Evolutionary conservation across 1,140 invertebrate species (phyloP), one percentile per base, ranked within the genome.

Genomic region (Neotoxoptera formosana): DNA sequence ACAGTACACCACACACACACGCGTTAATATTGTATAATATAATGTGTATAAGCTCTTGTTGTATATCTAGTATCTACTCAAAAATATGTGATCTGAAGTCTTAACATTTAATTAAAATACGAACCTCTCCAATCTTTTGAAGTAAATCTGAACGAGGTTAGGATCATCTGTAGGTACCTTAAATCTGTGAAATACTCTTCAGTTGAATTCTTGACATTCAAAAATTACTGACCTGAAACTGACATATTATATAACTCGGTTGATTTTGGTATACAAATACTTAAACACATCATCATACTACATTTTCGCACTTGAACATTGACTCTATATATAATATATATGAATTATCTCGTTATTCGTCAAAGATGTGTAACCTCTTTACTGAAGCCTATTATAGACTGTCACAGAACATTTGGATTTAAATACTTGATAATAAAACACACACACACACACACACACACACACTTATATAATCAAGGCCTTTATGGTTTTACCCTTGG

Each of bases 151-250:
- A 89, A 89, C 23, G 48, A 89, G 34, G 34, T 41, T 11, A 89
- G 21, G n/a, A 34, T n/a, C 87, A 23, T 53, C 2, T 53, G 7
- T 9, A 11, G 7, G 0, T 20, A 9, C 21, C 9, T 89, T 36
- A 56, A 56, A 56, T 9, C 9, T 11, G 34, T 56, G 34, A 89
- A 56, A 36, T 56, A 41, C 88, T 25, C 8, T 25, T 56, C 48
- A 53, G 41, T 53, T 3, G 20, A 89, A 89, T 2, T 51, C 14
- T 88, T 8, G 7, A 34, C 30, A 88, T 51, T 88, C 36, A 88
- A 53, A 89, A 53, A 89, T 53, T 53, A 53, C 48, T 51, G 48
- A 89, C 87, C 48, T 89, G 87, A 53, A 89, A 89, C 48, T 89
- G 87, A 53, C 0, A 36, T 34, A 41, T 2, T 41, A 53, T 23